Evolutionary conservation across 2,888 invertebrate genomes (phyloP), one percentile per base, ranked within the genome.

Genomic region (Eugnorisma glareosa): DNA sequence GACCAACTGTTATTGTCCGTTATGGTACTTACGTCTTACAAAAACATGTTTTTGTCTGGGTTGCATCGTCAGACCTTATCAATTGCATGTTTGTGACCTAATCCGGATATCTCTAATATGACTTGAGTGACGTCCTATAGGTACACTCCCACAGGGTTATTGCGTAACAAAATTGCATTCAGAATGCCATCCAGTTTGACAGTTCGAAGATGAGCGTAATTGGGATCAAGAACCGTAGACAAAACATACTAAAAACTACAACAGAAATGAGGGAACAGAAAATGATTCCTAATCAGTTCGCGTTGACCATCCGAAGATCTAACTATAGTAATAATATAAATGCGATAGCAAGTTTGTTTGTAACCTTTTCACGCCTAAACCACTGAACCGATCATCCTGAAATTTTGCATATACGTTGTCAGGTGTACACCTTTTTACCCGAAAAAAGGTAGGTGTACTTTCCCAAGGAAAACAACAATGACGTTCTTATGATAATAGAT

Each of bases 21-120:
- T 24, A n/a, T 8, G 8, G n/a, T 35, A 51, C 24, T 18, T 35
- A 45, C 15, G 18, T 31, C 21, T 66, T 13, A 67, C 74, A 76
- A 82, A 79, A 85, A 85, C 80, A 75, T 83, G 67, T 85, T 75
- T 43, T 82, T 64, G 35, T 79, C 61, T 54, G 24, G 21, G 35
- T 15, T 10, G 68, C 67, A 64, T 28, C 15, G 37, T 57, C 28
- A 45, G 28, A 45, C 43, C 57, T 63, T 77, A 85, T 80, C 73
- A 70, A 69, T 57, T 48, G 54, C 71, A 71, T 67, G 66, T 54
- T 70, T 77, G 43, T 66, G 48, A 76, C 28, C 45, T 78, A 68
- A 76, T 79, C 67, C 77, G 67, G 77, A 69, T 71, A 67, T 61
- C 18, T 54, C 51, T 69, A 81, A 64, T 64, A 70, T 28, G 37